Base-by-base conservation (phyloP, 1,140 invertebrate genomes). In the Gonatopus flavifemur region DNA sequence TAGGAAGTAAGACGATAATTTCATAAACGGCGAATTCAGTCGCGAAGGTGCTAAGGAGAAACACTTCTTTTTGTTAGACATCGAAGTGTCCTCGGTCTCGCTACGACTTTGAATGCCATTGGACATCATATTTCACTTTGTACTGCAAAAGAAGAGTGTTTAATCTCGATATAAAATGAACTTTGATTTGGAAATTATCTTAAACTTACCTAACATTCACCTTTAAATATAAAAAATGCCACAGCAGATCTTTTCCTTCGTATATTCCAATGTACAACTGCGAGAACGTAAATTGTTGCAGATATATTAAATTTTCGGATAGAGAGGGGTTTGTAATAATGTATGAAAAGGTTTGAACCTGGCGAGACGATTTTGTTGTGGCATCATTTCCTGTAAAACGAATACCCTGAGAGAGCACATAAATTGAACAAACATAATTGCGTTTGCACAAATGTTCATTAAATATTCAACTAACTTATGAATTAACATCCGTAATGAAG, bases 1-100 rank as follows among this genome's bases (percentile, higher is more conserved):
- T 48, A 91, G 73, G 38, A 94, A 83, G 73, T 94, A 94, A 0
- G 90, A 90, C 31, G 91, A 90, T 3, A 94, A 66, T 77, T 92
- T 92, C 87, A 90, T 90, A 33, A 90, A 74, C 1, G 86, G 86
- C 3, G 83, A 76, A 18, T 66, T 54, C 37, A 62, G 37, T n/a
- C 53, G 57, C 2, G 60, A 49, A 4, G 35, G 22, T 31, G 25
- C 19, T 8, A 55, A 35, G n/a, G 61, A 55, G 25, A 57, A 47
- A 38, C 56, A 53, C 32, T 55, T 50, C 19, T 43, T 46, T 39
- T 55, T 55, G n/a, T 40, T 59, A n/a, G 32, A 45, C 36, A 52
- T 47, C 10, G 46, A 43, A 32, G 18, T 58, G 12, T 42, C 19
- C 19, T 55, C 54, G 16, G 35, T 33, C 35, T 59, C 48, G 7